These are phyloP conservation scores for Triplophysa yarkandensis DNA, from an alignment of 2,797 vertebrate genomes.

Conservation along the genomic window DNA sequence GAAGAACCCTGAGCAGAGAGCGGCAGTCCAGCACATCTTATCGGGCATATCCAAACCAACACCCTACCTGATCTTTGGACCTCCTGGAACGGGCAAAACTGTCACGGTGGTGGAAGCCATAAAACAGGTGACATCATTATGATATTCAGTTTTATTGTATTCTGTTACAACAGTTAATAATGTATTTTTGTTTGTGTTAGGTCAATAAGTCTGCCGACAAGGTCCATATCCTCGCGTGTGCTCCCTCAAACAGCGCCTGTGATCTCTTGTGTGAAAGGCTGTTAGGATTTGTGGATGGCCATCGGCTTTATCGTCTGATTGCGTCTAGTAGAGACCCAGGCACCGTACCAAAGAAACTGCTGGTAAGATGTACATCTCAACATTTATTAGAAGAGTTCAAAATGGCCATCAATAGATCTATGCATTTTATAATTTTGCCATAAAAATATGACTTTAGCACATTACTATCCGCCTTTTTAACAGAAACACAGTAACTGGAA, in stretches of 20 bases:
- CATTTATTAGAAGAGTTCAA: too few species aligned
- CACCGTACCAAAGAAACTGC: conserved; percentile 73
- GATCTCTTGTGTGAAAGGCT: conserved; percentile 83
- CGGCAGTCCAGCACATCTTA: conserved; percentile 78
- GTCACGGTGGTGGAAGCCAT: conserved; percentile 86
- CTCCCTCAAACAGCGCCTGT: conserved; percentile 83
- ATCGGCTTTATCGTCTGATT: conserved; percentile 75
- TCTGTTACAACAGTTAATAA: not conserved
- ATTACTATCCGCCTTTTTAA: too few species aligned
- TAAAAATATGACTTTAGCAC: too few species aligned
- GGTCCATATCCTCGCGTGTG: conserved; percentile 78
- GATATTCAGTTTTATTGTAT: not conserved
- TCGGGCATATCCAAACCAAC: conserved; percentile 78
- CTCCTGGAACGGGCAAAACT: conserved; percentile 86
- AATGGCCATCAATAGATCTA: too few species aligned
- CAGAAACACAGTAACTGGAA: conserved; percentile 89
- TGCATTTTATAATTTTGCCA: too few species aligned
- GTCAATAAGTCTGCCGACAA: conserved; percentile 71
- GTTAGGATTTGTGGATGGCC: conserved; percentile 67
- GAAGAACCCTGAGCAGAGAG: conserved; percentile 77
- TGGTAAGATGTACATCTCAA: conserved; percentile 64
- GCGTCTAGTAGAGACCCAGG: conserved; percentile 73
- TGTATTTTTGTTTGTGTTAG: conserved; percentile 60
- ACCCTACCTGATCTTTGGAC: conserved; percentile 86
- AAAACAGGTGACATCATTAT: conserved; percentile 73